phyloP scores from a whole-genome alignment of 2,888 invertebrate species.

The Dasysyrphus albostriatus region DNA sequence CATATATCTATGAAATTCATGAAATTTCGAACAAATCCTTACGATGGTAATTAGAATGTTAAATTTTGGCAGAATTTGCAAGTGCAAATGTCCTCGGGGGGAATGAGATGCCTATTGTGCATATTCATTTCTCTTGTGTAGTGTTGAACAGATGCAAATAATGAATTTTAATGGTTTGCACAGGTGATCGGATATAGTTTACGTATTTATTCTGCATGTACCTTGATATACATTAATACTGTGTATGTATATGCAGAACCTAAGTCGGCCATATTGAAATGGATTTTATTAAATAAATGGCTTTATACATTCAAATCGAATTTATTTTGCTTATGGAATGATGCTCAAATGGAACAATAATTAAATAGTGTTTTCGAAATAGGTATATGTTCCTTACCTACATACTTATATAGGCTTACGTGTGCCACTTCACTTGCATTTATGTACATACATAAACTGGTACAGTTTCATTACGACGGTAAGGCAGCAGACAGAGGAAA shows the following conservation, averaged over 20 bases:
- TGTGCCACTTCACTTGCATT: too few species aligned
- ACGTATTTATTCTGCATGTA: neutral
- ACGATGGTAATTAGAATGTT: constrained; percentile 62
- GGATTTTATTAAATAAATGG: constrained; percentile 38
- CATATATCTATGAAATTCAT: constrained; percentile 54
- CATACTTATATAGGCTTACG: neutral
- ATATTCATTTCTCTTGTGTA: neutral
- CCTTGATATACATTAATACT: neutral
- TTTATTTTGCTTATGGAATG: constrained; percentile 12
- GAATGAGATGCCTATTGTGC: constrained; percentile 14
- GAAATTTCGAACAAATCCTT: constrained; percentile 58
- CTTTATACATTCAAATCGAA: constrained; percentile 12
- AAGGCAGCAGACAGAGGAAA: too few species aligned
- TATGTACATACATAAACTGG: too few species aligned
- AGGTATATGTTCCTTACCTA: too few species aligned
- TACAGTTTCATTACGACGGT: too few species aligned
- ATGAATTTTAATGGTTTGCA: constrained; percentile 50
- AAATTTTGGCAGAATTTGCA: constrained; percentile 32
- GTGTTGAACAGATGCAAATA: constrained; percentile 48
- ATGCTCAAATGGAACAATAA: neutral
- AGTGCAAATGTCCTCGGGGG: constrained; percentile 34
- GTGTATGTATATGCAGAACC: too few species aligned
- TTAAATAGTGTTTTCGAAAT: constrained; percentile 6
- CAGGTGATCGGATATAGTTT: constrained; percentile 45
- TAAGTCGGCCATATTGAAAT: constrained; percentile 34